These are phyloP conservation scores for Pipa parva DNA, from an alignment of 2,113 vertebrate species.

Conservation along the genomic window DNA sequence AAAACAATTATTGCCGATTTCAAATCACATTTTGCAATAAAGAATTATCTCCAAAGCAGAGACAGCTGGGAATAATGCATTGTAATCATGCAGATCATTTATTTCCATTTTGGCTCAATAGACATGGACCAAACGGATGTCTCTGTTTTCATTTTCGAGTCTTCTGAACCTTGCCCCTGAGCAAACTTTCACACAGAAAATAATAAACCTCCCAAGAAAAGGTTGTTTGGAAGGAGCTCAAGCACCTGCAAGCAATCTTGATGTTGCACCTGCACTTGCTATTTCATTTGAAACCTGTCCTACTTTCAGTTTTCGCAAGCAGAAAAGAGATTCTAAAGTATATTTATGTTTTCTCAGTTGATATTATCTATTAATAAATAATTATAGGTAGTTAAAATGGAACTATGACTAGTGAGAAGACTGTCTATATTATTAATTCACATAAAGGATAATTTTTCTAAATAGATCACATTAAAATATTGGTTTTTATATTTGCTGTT, in stretches of 20 bases:
- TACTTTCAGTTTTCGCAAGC: too few species aligned
- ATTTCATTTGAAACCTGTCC: too few species aligned
- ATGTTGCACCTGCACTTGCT: neutral
- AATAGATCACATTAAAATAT: too few species aligned
- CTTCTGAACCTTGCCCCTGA: neutral
- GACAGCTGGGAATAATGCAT: neutral
- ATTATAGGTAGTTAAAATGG: too few species aligned
- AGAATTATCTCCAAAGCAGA: neutral
- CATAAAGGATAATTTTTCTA: too few species aligned
- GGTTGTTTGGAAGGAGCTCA: neutral
- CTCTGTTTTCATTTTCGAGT: neutral
- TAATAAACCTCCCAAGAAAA: neutral
- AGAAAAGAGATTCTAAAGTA: too few species aligned
- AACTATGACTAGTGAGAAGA: too few species aligned
- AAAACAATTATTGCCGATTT: neutral
- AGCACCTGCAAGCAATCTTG: neutral
- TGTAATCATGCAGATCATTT: neutral
- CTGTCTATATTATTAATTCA: too few species aligned
- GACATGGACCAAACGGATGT: neutral
- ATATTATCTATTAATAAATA: too few species aligned
- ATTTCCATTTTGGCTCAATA: neutral
- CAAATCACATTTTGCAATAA: slow-evolving; percentile 1
- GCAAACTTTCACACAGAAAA: neutral
- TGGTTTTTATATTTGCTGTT: too few species aligned
- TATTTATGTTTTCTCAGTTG: too few species aligned